Evolutionary conservation across 2,888 invertebrate species (phyloP).

Genomic region (Rhimphoctona megacephalus): DNA sequence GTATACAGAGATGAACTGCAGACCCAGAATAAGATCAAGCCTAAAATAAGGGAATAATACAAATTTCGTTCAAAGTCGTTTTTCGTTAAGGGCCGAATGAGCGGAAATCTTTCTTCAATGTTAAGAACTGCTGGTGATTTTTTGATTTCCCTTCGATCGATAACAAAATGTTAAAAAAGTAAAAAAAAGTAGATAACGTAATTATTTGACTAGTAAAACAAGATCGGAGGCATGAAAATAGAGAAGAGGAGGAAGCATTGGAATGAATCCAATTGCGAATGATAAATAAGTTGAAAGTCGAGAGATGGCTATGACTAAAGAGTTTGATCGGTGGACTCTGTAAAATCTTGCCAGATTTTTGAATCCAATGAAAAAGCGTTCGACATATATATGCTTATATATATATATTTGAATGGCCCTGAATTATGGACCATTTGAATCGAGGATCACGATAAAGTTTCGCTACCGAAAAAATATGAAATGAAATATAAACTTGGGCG

Average conservation of each 20-base stretch:
- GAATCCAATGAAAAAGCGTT: slow-evolving; percentile 43
- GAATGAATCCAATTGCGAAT: slow-evolving; percentile 78
- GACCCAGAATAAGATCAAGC: slow-evolving; percentile 6
- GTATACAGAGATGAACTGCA: background rate
- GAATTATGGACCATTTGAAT: slow-evolving; percentile 47
- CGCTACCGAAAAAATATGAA: background rate
- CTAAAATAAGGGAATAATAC: slow-evolving; percentile 11
- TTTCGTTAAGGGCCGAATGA: background rate
- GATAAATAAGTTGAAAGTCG: slow-evolving; percentile 77
- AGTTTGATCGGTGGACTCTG: slow-evolving; percentile 54
- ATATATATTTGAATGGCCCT: background rate
- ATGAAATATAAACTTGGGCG: slow-evolving; percentile 26
- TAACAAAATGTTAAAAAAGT: background rate
- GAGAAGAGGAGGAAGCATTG: slow-evolving; percentile 41
- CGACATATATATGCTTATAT: background rate
- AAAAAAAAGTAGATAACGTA: background rate
- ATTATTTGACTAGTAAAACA: background rate
- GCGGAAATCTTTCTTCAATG: background rate
- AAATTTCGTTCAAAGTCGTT: slow-evolving; percentile 7
- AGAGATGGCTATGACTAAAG: slow-evolving; percentile 77
- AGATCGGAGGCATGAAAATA: background rate
- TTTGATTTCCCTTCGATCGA: background rate
- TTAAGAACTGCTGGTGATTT: background rate
- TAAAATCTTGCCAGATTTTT: slow-evolving; percentile 39
- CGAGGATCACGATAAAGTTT: background rate